Conservation (phyloP, 2,797 vertebrate genomes). For the Paramormyrops hopkinsi region DNA sequence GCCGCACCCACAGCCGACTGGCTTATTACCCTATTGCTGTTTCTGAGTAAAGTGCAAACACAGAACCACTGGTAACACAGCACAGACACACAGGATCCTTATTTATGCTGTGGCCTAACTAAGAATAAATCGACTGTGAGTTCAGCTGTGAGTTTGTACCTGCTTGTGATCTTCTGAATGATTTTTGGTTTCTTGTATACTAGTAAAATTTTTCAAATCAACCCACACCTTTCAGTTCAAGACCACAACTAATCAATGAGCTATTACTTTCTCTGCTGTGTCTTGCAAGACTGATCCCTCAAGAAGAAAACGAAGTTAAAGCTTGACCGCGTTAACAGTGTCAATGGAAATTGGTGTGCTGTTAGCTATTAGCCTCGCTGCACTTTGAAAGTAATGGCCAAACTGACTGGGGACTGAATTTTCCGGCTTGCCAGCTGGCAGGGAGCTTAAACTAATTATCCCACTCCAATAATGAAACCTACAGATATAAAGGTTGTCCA, state of each 20-base stretch:
- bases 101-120: not conserved
- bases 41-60: not conserved
- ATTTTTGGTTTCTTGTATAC: not conserved
- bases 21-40: not conserved
- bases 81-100: not conserved
- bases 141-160: not conserved
- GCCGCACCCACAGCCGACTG: not conserved
- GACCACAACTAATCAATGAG: not conserved
- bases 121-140: not conserved
- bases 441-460: constrained; percentile 49
- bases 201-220: not conserved
- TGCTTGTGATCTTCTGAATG: not conserved
- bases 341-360: constrained; percentile 44
- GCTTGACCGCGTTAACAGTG: not conserved
- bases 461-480: constrained; percentile 36
- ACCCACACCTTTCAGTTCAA: not conserved
- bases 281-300: not conserved
- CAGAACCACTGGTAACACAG: not conserved
- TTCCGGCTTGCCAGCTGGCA: constrained; percentile 48
- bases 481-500: constrained; percentile 40
- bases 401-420: constrained; percentile 21
- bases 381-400: constrained; percentile 30
- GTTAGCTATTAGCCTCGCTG: constrained; percentile 32
- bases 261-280: not conserved
- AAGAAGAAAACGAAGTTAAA: not conserved